A percentile compares a stretch with the other conserved stretches of the same genome.
Conservation (phyloP, 2,888 invertebrate species). For the Melanchra persicariae region DNA sequence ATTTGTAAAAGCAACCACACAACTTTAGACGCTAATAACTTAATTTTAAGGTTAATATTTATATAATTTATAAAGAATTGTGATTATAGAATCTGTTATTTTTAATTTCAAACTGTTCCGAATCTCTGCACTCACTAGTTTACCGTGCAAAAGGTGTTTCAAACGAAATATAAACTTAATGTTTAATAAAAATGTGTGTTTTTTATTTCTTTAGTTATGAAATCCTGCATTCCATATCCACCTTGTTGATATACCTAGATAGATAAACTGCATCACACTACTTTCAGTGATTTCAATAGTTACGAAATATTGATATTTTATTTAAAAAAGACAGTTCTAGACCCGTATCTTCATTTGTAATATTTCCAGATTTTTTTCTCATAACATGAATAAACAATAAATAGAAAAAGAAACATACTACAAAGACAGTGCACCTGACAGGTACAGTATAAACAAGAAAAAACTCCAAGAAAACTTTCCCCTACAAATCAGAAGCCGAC, state of each 20-base stretch:
- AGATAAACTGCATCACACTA: neutral
- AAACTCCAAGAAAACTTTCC: conserved; percentile 31
- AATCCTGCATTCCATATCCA: neutral
- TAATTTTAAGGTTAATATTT: conserved; percentile 62
- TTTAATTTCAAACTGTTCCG: conserved; percentile 71
- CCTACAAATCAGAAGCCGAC: conserved; percentile 17
- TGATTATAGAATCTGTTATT: conserved; percentile 72
- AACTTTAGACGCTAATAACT: conserved; percentile 50
- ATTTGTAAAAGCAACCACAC: conserved; percentile 60
- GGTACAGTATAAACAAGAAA: conserved; percentile 24
- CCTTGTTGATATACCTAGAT: neutral
- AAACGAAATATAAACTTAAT: conserved; percentile 67
- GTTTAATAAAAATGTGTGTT: conserved; percentile 57
- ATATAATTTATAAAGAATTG: conserved; percentile 64
- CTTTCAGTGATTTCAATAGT: neutral
- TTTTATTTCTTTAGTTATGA: conserved; percentile 18
- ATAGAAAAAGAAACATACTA: conserved; percentile 1
- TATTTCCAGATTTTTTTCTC: neutral
- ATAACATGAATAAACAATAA: neutral
- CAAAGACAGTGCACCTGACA: conserved; percentile 15
- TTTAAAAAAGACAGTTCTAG: neutral
- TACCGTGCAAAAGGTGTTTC: conserved; percentile 74
- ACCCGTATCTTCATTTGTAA: neutral
- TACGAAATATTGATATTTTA: neutral
- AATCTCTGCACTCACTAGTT: conserved; percentile 81